Base-by-base conservation (phyloP, 2,113 vertebrate species). In the Hoplias malabaricus region DNA sequence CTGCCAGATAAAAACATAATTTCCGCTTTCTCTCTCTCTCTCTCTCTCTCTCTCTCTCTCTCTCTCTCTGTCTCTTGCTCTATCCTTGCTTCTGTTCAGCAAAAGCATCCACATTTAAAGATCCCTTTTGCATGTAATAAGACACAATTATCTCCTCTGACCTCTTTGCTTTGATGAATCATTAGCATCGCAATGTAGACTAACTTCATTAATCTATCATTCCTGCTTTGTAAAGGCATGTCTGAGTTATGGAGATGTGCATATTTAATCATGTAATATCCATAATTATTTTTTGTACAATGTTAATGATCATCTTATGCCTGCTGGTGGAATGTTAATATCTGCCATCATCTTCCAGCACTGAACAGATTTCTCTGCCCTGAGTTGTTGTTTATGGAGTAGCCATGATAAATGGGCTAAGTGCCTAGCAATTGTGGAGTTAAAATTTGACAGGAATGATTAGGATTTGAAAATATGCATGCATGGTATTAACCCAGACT, bases 251-350 rank as follows among this genome's bases (percentile, higher is more conserved):
- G 42, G 3, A 7, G 4, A 74, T 38, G 23, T 34, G 43, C n/a
- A 29, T 38, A 50, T 75, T 75, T 36, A 50, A 63, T 74, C n/a
- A 73, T 1, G 19, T 25, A 73, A 62, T 73, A 25, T 29, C 5
- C 23, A 29, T 40, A 42, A 57, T 57, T 13, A 29, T 42, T 75
- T 57, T 31, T 33, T 42, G 33, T 50, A 23, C n/a, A 9, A 43
- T 21, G 27, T 36, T 11, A 59, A 42, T 43, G 38, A 43, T 23
- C 13, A 2, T 50, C 25, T 48, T 14, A n/a, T 3, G 43, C 19
- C 46, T 70, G 42, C 29, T 19, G 34, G 9, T 42, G 2, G 69
- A n/a, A 61, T 31, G 40, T 73, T 43, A 46, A 25, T 25, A 14
- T 21, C 27, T 19, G 59, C 19, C 31, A 11, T n/a, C 19, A 63